phyloP scores from a whole-genome alignment of 2,888 invertebrate species.

The Hecatera dysodea region DNA sequence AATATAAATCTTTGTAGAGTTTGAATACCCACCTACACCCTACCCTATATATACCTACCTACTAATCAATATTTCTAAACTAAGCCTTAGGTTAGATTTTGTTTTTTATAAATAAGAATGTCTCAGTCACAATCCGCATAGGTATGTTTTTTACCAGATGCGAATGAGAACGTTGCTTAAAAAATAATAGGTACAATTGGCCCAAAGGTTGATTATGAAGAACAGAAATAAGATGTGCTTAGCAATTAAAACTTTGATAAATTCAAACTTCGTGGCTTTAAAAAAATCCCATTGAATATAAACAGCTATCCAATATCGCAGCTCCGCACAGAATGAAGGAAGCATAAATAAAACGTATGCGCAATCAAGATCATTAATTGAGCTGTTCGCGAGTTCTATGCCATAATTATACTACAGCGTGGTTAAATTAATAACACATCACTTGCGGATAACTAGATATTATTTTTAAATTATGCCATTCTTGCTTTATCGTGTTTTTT shows the following conservation, averaged over 20 bases:
- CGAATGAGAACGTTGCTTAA: too few species aligned
- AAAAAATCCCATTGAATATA: background rate
- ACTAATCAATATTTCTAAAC: too few species aligned
- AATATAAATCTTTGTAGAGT: too few species aligned
- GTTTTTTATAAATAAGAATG: too few species aligned
- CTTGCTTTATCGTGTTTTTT: background rate
- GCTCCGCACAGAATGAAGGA: constrained; percentile 10
- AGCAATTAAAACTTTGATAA: background rate
- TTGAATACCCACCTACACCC: too few species aligned
- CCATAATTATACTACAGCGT: constrained; percentile 20
- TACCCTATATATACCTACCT: too few species aligned
- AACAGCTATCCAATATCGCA: background rate
- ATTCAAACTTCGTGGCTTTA: background rate
- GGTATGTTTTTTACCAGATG: too few species aligned
- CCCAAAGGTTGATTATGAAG: too few species aligned
- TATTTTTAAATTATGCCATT: background rate
- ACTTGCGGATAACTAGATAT: constrained; percentile 7
- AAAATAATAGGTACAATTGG: too few species aligned
- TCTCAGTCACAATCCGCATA: too few species aligned
- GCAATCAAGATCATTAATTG: constrained; percentile 41
- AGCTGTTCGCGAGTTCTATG: constrained; percentile 20
- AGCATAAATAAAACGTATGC: constrained; percentile 20
- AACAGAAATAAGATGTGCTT: background rate
- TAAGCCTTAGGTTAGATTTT: too few species aligned
- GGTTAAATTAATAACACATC: constrained; percentile 20